Percentiles rank a stretch among this genome's conserved stretches.
Evolutionary conservation across 1,140 invertebrate species (phyloP).

Genomic region (Brachionus paranguensis): DNA sequence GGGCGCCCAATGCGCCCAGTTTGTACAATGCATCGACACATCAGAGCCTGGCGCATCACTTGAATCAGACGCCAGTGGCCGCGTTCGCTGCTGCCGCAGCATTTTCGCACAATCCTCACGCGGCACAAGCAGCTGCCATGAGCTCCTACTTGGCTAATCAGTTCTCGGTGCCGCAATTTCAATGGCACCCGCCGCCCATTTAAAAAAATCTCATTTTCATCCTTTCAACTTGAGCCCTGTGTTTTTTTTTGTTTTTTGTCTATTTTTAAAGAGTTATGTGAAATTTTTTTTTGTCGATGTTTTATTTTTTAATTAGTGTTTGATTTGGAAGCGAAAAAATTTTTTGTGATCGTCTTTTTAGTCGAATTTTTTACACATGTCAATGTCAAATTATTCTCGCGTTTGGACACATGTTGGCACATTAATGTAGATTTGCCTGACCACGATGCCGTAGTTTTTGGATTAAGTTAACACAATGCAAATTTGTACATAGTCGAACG

Average conservation of each 20-base stretch:
- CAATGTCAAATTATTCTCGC: background rate
- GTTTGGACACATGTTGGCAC: background rate
- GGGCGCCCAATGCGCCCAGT: background rate
- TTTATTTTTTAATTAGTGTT: background rate
- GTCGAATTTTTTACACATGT: background rate
- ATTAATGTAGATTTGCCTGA: background rate
- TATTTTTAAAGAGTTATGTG: background rate
- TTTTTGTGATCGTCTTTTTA: background rate
- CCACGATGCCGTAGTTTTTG: background rate
- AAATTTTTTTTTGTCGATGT: background rate
- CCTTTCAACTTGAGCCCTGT: background rate
- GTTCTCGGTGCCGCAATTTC: conserved; percentile 1
- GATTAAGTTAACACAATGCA: background rate
- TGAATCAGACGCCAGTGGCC: background rate
- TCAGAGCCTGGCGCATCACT: background rate
- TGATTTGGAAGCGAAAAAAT: background rate
- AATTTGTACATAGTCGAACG: background rate
- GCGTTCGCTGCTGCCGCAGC: background rate
- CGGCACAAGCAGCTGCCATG: background rate
- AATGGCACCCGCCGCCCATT: background rate
- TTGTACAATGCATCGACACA: background rate
- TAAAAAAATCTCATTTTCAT: background rate
- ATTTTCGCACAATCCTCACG: background rate
- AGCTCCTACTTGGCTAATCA: conserved; percentile 5
- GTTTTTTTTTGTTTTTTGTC: background rate